Evolutionary conservation across 2,797 vertebrate species (phyloP).

Genomic region (Stomatorhinus walkeri): DNA sequence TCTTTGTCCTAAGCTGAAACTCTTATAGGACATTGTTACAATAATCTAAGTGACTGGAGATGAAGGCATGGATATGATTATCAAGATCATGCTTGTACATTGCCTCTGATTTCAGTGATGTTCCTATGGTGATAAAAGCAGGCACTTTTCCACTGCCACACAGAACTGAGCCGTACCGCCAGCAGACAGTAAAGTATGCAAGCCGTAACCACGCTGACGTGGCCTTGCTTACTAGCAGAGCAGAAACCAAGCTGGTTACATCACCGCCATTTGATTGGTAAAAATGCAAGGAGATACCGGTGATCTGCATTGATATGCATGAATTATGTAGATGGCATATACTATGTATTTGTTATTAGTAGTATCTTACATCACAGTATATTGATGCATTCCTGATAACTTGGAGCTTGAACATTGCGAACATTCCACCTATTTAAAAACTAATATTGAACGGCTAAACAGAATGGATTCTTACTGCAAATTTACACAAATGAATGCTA

Average conservation of each 20-base stretch:
- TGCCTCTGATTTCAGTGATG: not conserved
- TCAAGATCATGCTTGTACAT: not conserved
- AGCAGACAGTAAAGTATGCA: not conserved
- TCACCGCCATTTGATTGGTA: not conserved
- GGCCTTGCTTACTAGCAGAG: not conserved
- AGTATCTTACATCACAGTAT: not conserved
- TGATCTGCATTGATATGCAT: not conserved
- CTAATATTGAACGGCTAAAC: no score
- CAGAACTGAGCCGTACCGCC: not conserved
- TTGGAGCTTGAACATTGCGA: no score
- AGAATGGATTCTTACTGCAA: no score
- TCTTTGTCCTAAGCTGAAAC: not conserved
- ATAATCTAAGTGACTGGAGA: no score
- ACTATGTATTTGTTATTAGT: not conserved
- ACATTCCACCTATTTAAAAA: no score
- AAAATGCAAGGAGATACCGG: not conserved
- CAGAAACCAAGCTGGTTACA: not conserved
- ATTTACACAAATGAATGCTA: no score
- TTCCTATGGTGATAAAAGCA: no score
- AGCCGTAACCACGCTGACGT: not conserved
- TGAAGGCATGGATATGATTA: no score
- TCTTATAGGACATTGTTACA: not conserved
- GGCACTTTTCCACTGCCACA: not conserved
- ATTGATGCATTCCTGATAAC: not conserved
- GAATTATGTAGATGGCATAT: not conserved